These are phyloP conservation scores for Sterrhoptilus dennistouni DNA, from an alignment of 2,113 vertebrate genomes.

Conservation along the genomic window DNA sequence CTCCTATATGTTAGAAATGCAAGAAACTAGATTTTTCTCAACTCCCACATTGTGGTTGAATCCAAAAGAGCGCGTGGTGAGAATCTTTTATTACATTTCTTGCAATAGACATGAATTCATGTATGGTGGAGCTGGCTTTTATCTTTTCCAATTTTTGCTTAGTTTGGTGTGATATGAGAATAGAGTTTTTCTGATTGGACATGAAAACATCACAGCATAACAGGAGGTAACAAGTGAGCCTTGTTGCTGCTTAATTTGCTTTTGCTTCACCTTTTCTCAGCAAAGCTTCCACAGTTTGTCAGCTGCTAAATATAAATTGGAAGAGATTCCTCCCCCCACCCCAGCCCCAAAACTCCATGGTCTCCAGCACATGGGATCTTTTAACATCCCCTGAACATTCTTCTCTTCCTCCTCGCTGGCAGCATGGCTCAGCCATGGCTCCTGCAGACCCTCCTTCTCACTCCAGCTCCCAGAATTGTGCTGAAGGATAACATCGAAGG, in stretches of 20 bases:
- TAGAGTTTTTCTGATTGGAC: background rate
- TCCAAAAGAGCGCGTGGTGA: background rate
- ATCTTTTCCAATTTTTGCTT: background rate
- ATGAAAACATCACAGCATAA: background rate
- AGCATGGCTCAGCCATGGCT: accelerated
- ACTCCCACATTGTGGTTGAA: background rate
- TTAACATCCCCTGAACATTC: background rate
- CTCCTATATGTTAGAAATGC: background rate
- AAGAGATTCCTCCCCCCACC: background rate
- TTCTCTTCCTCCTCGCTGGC: background rate
- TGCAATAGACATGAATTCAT: background rate
- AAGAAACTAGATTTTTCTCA: slow-evolving; percentile 8
- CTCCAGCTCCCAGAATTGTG: background rate
- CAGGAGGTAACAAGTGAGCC: background rate
- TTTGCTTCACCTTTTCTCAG: background rate
- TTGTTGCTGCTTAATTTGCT: background rate
- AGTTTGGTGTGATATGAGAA: background rate
- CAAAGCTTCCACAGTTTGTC: background rate
- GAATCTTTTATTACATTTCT: background rate
- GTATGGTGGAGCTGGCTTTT: background rate
- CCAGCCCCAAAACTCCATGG: too few relatives aligned
- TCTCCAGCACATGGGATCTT: background rate
- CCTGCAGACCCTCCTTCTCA: background rate
- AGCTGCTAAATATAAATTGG: background rate
- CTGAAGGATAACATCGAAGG: accelerated